Conservation (phyloP, 2,797 vertebrate genomes). For the Menidia menidia region DNA sequence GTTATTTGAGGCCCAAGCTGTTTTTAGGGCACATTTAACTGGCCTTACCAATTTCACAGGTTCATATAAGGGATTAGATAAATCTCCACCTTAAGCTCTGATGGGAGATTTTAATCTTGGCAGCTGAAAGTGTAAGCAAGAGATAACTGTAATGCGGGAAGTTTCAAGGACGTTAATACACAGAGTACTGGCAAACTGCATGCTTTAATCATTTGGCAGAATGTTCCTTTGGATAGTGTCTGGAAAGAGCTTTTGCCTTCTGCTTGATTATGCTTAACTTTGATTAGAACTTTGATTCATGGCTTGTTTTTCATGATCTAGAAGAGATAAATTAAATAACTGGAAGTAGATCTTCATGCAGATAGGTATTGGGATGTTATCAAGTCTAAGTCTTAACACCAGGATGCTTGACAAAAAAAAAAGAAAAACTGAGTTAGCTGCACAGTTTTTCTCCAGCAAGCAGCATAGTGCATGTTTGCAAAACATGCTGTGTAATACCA, state of each 20-base stretch:
- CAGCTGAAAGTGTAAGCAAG: constrained; percentile 4
- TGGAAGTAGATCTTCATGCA: neutral
- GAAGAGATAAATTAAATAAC: constrained; percentile 5
- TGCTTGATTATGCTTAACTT: constrained; percentile 17
- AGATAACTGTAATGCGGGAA: constrained; percentile 21
- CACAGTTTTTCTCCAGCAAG: constrained; percentile 12
- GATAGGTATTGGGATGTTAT: neutral
- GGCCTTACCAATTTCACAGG: neutral
- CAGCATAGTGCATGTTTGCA: constrained; percentile 54
- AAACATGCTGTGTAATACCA: constrained; percentile 58
- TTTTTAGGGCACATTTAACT: constrained; percentile 13
- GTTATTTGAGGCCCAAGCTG: neutral
- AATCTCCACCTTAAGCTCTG: neutral
- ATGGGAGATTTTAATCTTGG: constrained; percentile 7
- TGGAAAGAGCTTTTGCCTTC: constrained; percentile 14
- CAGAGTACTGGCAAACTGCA: constrained; percentile 27
- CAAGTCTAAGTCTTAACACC: constrained; percentile 2
- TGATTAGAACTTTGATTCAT: constrained; percentile 38
- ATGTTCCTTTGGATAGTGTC: constrained; percentile 23
- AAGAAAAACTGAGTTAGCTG: too few species aligned
- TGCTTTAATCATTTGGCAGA: constrained; percentile 26
- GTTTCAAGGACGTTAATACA: constrained; percentile 32
- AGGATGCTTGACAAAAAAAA: neutral
- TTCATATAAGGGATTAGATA: neutral
- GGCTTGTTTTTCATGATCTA: constrained; percentile 12